Conservation (phyloP, 2,797 vertebrate genomes). For the Pyrrhura leucotis region DNA sequence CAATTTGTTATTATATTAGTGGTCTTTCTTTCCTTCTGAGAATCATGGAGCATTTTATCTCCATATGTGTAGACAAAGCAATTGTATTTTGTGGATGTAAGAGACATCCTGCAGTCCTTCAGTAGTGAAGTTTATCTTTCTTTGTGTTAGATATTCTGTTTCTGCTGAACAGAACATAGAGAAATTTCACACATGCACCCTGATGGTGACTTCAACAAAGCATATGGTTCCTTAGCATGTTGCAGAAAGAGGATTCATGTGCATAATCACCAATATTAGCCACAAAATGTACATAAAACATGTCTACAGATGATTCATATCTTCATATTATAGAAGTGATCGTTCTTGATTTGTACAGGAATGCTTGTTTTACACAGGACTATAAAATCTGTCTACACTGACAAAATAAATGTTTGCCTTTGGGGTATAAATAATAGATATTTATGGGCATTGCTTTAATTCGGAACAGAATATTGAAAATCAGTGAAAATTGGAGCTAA, state of each 20-base stretch:
- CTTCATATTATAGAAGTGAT: background rate
- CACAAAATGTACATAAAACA: background rate
- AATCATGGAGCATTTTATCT: background rate
- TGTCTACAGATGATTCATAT: background rate
- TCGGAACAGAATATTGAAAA: conserved; percentile 42
- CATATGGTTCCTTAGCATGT: background rate
- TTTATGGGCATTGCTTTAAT: background rate
- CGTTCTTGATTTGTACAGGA: background rate
- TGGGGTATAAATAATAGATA: conserved; percentile 31
- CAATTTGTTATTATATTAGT: too few relatives aligned
- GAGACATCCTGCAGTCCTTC: background rate
- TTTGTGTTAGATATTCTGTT: background rate
- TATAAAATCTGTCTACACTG: background rate
- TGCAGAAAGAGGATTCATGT: background rate
- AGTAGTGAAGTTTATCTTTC: background rate
- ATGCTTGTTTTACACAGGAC: background rate
- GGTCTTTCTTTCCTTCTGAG: background rate
- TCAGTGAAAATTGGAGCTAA: conserved; percentile 46
- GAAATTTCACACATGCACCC: background rate
- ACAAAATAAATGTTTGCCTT: conserved; percentile 11
- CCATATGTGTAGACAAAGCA: background rate
- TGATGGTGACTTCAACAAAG: background rate
- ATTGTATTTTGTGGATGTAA: background rate
- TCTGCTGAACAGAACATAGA: background rate
- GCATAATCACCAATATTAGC: background rate